Conservation (phyloP, 2,113 vertebrate species). For the Salvelinus alpinus region DNA sequence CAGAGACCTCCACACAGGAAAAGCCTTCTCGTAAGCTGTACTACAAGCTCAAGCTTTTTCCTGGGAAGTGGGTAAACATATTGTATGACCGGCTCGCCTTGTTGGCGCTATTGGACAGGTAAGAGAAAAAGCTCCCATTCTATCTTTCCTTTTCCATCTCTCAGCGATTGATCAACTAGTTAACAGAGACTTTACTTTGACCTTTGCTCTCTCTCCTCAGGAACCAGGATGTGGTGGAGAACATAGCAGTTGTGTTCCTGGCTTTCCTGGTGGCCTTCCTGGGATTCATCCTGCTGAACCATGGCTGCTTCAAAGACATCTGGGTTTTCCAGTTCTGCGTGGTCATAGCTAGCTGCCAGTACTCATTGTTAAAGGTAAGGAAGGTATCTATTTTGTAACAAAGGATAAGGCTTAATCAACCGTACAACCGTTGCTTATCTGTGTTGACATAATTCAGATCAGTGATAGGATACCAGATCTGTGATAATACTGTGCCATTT, state of each 20-base stretch:
- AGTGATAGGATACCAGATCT: too few species aligned
- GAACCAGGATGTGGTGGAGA: slow-evolving; percentile 86
- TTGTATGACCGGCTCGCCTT: slow-evolving; percentile 92
- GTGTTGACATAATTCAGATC: too few species aligned
- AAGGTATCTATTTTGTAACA: neutral
- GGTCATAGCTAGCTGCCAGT: slow-evolving; percentile 96
- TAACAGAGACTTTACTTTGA: too few species aligned
- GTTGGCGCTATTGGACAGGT: slow-evolving; percentile 90
- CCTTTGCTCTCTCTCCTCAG: slow-evolving; percentile 53
- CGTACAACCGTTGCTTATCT: neutral
- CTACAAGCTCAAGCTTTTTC: slow-evolving; percentile 91
- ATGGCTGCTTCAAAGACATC: slow-evolving; percentile 92
- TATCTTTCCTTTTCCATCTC: neutral
- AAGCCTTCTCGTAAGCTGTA: slow-evolving; percentile 86
- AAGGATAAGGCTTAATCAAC: neutral
- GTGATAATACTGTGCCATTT: too few species aligned
- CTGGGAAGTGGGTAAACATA: slow-evolving; percentile 93
- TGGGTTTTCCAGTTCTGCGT: slow-evolving; percentile 95
- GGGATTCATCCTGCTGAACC: slow-evolving; percentile 90
- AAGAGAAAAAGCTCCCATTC: slow-evolving; percentile 37
- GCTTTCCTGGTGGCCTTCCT: slow-evolving; percentile 92
- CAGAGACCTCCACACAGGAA: slow-evolving; percentile 83
- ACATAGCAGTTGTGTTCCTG: slow-evolving; percentile 83
- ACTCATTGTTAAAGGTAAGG: slow-evolving; percentile 92
- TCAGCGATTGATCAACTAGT: neutral